These are phyloP conservation scores for Agrotis ipsilon DNA, from an alignment of 2,888 invertebrate genomes.

Conservation along the genomic window DNA sequence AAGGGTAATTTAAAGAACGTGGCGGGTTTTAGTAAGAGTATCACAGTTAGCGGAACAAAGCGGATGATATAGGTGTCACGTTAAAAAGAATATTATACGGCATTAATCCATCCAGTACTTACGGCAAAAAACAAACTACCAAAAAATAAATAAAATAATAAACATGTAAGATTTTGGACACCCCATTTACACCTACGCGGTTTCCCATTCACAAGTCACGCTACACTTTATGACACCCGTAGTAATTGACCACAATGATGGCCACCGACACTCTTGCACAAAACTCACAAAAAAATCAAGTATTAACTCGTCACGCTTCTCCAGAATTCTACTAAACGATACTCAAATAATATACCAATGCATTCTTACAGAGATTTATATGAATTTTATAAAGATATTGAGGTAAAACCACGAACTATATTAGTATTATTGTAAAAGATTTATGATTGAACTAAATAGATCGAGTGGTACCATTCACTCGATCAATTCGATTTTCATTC, in stretches of 20 bases:
- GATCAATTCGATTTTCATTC: slow-evolving; percentile 61
- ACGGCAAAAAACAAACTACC: no score
- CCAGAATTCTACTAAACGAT: slow-evolving; percentile 72
- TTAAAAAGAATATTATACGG: no score
- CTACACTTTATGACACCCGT: slow-evolving; percentile 83
- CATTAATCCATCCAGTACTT: no score
- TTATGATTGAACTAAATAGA: slow-evolving; percentile 61
- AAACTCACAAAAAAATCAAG: slow-evolving; percentile 67
- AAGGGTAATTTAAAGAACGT: no score
- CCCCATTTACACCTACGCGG: slow-evolving; percentile 64
- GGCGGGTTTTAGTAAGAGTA: no score
- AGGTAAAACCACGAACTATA: slow-evolving; percentile 65
- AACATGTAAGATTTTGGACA: no score
- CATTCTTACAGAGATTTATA: slow-evolving; percentile 79
- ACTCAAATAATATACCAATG: slow-evolving; percentile 67
- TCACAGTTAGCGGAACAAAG: no score
- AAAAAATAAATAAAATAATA: no score
- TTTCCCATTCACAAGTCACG: slow-evolving; percentile 74
- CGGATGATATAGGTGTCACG: no score
- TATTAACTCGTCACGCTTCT: slow-evolving; percentile 83
- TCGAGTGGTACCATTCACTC: slow-evolving; percentile 56
- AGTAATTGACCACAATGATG: slow-evolving; percentile 83
- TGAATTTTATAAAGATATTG: slow-evolving; percentile 83
- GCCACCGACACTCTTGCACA: slow-evolving; percentile 72
- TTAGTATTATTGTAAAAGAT: slow-evolving; percentile 63